Evolutionary conservation across 1,140 invertebrate species (phyloP), one percentile per base, ranked within the genome.

Genomic region (Ericerus pela): DNA sequence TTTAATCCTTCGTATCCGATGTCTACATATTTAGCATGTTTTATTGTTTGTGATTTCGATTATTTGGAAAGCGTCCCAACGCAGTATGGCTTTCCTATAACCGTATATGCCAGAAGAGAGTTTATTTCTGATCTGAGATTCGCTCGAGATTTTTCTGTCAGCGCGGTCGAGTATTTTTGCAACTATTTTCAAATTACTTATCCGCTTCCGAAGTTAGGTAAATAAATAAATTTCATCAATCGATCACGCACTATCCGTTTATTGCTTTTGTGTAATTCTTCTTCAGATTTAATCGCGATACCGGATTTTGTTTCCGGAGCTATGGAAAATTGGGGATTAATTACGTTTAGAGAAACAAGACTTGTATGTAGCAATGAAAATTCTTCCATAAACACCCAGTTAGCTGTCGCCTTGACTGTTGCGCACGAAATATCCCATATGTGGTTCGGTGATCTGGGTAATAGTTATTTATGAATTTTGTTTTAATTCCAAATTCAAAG

Each of bases 261-360:
- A 53, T 28, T 6, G 5, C n/a, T 18, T 54, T 54, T 53, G 4
- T 54, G 4, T 30, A 18, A 30, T 62, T 61, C 62, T 65, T 63
- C 71, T 74, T 2, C 67, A 88, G 88, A 95, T 73, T 80, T 95
- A 79, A 85, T 88, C 57, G 89, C 87, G 12, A 88, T 96, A 60
- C 92, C 92, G 4, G 91, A 96, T 71, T 96, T 96, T 74, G 82
- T 85, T 1, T 89, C 90, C 2, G 92, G 89, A 6, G 92, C 91
- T 0, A 96, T 96, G 82, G 93, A 96, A 70, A 90, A 96, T 72
- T 96, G 91, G 87, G 86, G 86, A 26, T 69, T 89, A 1, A 79
- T 90, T 1, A 88, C 85, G 1, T 89, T 79, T 64, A 74, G 89
- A 55, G 91, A 96, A 73, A 82, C 81, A 0, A 79, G 80, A 53